A percentile compares a stretch with the other conserved stretches of the same genome.
Conservation (phyloP, 2,113 vertebrate species). For the Cygnus atratus region DNA sequence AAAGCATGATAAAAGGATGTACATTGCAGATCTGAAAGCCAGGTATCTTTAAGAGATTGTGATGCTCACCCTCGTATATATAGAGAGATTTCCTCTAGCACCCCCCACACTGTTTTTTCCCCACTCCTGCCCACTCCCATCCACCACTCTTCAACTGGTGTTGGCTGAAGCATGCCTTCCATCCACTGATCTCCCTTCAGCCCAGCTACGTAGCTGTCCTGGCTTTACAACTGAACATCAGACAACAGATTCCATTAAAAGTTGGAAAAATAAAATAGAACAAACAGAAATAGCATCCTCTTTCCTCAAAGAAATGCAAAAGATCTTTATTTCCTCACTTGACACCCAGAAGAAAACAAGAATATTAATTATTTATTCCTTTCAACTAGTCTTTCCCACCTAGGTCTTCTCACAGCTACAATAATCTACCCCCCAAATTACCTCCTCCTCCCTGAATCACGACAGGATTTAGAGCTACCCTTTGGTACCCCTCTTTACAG, state of each 20-base stretch:
- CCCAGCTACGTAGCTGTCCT: background rate
- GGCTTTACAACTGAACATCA: background rate
- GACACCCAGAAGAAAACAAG: background rate
- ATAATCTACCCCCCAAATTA: background rate
- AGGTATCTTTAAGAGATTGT: background rate
- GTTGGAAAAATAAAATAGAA: background rate
- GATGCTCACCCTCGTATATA: background rate
- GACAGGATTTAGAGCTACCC: background rate
- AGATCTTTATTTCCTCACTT: background rate
- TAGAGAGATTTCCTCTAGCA: background rate
- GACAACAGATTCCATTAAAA: background rate
- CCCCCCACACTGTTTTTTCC: background rate
- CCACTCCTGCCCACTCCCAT: background rate
- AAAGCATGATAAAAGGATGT: background rate
- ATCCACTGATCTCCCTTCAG: background rate
- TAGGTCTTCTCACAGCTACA: background rate
- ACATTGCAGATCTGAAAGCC: background rate
- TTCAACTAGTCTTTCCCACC: background rate
- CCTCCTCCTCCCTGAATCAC: background rate
- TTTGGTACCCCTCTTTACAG: slow-evolving; percentile 10
- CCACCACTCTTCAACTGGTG: background rate
- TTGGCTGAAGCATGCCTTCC: background rate
- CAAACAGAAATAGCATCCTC: background rate
- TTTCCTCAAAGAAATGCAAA: background rate
- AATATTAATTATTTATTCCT: background rate